Evolutionary conservation across 2,888 invertebrate genomes (phyloP).

Genomic region (Osedax frankpressi): DNA sequence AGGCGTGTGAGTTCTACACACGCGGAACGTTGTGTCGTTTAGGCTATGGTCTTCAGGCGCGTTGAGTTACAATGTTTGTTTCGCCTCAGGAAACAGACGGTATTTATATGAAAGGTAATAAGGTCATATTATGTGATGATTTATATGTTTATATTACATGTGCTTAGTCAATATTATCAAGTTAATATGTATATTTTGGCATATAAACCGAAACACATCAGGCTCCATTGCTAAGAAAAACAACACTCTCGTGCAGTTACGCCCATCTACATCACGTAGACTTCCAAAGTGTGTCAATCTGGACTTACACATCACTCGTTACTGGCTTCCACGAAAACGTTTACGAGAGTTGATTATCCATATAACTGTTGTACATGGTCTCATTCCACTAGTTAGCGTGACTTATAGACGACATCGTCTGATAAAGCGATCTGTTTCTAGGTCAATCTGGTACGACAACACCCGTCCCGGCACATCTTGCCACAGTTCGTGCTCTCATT

Average conservation of each 20-base stretch:
- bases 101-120: no score
- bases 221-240: no score
- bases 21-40: no score
- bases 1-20: no score
- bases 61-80: no score
- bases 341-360: slow-evolving; percentile 5
- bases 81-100: no score
- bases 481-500: background rate
- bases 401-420: background rate
- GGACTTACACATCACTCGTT: background rate
- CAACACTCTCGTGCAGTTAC: background rate
- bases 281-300: background rate
- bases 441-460: background rate
- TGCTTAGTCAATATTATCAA: no score
- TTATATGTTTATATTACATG: no score
- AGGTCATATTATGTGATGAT: no score
- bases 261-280: background rate
- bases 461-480: background rate
- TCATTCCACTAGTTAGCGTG: background rate
- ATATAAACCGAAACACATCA: no score
- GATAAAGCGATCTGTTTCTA: slow-evolving; percentile 2
- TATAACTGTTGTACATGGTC: background rate
- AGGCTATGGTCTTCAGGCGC: no score
- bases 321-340: background rate
- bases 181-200: no score